phyloP scores from a whole-genome alignment of 2,797 vertebrate species.

The Micromesistius poutassou region DNA sequence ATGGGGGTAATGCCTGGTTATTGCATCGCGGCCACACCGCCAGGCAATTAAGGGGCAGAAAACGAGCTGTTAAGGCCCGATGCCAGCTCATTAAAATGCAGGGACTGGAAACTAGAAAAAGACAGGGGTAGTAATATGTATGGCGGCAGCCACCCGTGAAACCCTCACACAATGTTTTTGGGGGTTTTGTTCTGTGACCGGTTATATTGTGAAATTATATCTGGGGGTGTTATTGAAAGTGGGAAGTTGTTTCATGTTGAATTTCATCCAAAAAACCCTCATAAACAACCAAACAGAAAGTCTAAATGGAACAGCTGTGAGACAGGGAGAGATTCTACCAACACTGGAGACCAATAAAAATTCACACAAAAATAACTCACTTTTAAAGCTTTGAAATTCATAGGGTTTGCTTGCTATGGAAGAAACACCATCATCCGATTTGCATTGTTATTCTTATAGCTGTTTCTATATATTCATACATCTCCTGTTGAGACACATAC shows the following conservation, averaged over 20 bases:
- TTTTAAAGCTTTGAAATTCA: constrained; percentile 13
- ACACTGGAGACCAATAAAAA: constrained; percentile 5
- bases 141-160: constrained; percentile 8
- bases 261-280: constrained; percentile 7
- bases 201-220: neutral
- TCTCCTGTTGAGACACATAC: neutral
- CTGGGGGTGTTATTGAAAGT: neutral
- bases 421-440: constrained; percentile 24
- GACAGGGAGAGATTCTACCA: neutral
- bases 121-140: constrained; percentile 5
- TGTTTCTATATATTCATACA: neutral
- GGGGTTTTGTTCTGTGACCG: neutral
- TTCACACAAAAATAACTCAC: neutral
- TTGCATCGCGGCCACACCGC: constrained; percentile 42
- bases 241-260: constrained; percentile 19
- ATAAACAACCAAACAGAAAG: neutral
- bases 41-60: constrained; percentile 57
- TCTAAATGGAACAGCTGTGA: neutral
- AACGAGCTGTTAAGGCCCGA: constrained; percentile 39
- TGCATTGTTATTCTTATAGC: neutral
- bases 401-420: constrained; percentile 17
- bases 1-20: constrained; percentile 56
- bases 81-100: constrained; percentile 51
- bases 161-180: neutral
- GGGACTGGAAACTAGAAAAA: constrained; percentile 24